A percentile compares a stretch with the other conserved stretches of the same genome.
Evolutionary conservation across 2,113 vertebrate species (phyloP).

Genomic region (Labeo catla): DNA sequence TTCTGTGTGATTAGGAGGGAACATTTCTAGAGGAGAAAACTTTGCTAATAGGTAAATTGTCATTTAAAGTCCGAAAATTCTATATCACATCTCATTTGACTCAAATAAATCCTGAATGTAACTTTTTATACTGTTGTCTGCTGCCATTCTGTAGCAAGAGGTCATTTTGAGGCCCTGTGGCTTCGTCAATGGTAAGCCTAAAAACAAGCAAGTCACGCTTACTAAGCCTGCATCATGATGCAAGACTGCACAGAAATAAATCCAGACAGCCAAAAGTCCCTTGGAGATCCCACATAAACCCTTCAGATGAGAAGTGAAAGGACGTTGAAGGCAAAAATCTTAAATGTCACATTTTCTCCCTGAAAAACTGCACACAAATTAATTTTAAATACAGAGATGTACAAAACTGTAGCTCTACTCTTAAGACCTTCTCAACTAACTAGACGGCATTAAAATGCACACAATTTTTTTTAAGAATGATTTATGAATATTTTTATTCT

Average conservation of each 20-base stretch:
- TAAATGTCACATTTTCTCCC: not conserved
- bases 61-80: not conserved
- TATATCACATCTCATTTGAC: not conserved
- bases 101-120: not conserved
- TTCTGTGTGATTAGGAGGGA: not conserved
- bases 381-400: not conserved
- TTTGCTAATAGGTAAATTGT: not conserved
- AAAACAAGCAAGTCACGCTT: slow-evolving; percentile 3
- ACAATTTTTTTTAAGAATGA: too few species aligned
- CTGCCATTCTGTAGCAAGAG: not conserved
- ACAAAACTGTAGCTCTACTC: not conserved
- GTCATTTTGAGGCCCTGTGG: not conserved
- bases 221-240: not conserved
- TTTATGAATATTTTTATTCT: too few species aligned
- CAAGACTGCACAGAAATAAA: not conserved
- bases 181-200: not conserved
- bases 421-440: not conserved
- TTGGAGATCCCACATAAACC: not conserved
- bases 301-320: not conserved
- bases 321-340: not conserved
- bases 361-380: not conserved
- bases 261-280: not conserved
- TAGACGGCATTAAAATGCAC: not conserved
- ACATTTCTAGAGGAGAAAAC: not conserved
- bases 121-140: not conserved